phyloP scores from a whole-genome alignment of 1,140 invertebrate genomes.

The Cardiocondyla obscurior region DNA sequence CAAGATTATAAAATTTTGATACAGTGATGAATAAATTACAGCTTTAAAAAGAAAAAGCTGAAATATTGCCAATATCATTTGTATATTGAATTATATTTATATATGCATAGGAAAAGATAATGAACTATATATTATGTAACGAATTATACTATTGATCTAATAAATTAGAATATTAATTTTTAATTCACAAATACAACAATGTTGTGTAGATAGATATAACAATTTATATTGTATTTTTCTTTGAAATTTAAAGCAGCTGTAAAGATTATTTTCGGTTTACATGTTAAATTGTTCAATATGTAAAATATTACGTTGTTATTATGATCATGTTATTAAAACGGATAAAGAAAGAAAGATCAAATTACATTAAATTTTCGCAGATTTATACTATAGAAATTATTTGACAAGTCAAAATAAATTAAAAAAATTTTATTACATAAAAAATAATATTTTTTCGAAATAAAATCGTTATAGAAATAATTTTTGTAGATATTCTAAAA shows the following conservation, averaged over 20 bases:
- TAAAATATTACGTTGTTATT: neutral
- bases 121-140: too few species aligned
- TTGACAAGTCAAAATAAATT: neutral
- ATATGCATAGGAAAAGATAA: neutral
- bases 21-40: slow-evolving; percentile 25
- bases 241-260: slow-evolving; percentile 12
- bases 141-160: slow-evolving; percentile 19
- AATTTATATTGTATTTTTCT: too few species aligned
- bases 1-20: slow-evolving; percentile 38
- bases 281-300: neutral
- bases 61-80: slow-evolving; percentile 16
- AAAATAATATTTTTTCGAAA: neutral
- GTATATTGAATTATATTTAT: neutral
- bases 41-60: slow-evolving; percentile 8
- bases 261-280: neutral
- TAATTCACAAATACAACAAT: neutral
- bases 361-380: neutral
- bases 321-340: too few species aligned
- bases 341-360: neutral
- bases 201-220: neutral
- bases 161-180: slow-evolving; percentile 11
- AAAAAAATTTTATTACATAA: neutral
- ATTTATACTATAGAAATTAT: neutral
- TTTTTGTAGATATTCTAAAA: neutral
- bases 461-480: neutral